Percentiles rank a stretch among this genome's conserved stretches.
phyloP scores from a whole-genome alignment of 2,797 vertebrate species.

The Cryptoblepharus egeriae region DNA sequence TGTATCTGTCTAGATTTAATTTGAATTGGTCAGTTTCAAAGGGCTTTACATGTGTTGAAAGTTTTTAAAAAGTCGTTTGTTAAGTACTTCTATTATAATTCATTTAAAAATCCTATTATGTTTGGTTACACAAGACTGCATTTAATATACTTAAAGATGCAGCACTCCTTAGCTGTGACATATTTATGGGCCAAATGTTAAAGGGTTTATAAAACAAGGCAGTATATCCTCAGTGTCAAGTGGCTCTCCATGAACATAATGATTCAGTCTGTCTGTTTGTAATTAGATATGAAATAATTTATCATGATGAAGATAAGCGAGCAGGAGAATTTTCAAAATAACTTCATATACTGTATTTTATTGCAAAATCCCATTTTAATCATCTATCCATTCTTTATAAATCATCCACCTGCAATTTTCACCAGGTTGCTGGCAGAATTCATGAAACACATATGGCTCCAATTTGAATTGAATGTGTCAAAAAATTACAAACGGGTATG shows the following conservation, averaged over 20 bases:
- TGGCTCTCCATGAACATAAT: constrained; percentile 72
- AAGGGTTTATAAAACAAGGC: constrained; percentile 79
- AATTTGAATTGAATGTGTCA: constrained; percentile 60
- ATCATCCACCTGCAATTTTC: constrained; percentile 64
- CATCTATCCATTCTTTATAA: constrained; percentile 65
- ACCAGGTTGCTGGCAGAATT: constrained; percentile 62
- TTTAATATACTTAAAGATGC: constrained; percentile 82
- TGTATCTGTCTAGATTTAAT: constrained; percentile 57
- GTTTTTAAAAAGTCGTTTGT: constrained; percentile 72
- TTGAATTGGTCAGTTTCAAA: constrained; percentile 67
- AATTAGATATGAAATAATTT: constrained; percentile 79
- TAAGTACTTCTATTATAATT: constrained; percentile 78
- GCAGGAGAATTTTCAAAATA: constrained; percentile 59
- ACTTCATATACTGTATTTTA: constrained; percentile 66
- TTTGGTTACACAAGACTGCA: constrained; percentile 83
- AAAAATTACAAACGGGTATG: constrained; percentile 60
- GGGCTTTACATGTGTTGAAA: constrained; percentile 71
- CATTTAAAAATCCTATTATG: constrained; percentile 83
- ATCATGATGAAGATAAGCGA: constrained; percentile 73
- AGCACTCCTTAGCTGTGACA: constrained; percentile 74
- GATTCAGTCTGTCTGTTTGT: constrained; percentile 75
- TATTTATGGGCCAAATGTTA: constrained; percentile 78
- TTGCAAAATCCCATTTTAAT: constrained; percentile 60
- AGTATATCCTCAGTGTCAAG: constrained; percentile 77
- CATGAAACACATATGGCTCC: constrained; percentile 63